Evolutionary conservation across 2,888 invertebrate species (phyloP).

Genomic region (Nymphalis polychloros): DNA sequence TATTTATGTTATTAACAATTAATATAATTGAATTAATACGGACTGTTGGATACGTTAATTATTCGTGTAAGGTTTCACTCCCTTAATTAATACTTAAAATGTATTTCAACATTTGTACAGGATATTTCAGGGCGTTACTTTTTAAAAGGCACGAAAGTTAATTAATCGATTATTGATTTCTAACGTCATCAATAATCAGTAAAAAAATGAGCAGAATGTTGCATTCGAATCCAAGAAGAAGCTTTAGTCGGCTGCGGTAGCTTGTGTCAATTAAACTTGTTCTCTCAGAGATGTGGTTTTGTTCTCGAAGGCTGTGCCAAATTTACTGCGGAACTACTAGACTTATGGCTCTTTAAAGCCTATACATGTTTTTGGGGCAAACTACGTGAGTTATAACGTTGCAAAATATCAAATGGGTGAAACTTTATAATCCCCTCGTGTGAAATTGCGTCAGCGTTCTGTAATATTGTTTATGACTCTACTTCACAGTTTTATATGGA

Average conservation of each 20-base stretch:
- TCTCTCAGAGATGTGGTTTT: conserved; percentile 41
- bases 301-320: conserved; percentile 42
- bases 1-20: too few relatives aligned
- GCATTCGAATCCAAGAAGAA: conserved; percentile 20
- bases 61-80: too few relatives aligned
- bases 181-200: conserved; percentile 9
- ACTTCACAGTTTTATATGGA: conserved; percentile 19
- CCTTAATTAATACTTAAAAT: too few relatives aligned
- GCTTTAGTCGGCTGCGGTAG: conserved; percentile 44
- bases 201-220: conserved; percentile 13
- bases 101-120: too few relatives aligned
- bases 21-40: too few relatives aligned
- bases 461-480: conserved; percentile 22
- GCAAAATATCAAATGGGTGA: conserved; percentile 29
- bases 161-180: background rate
- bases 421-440: conserved; percentile 27
- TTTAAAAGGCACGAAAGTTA: too few relatives aligned
- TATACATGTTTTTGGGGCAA: conserved; percentile 27
- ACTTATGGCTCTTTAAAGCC: conserved; percentile 38
- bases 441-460: conserved; percentile 21
- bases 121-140: too few relatives aligned
- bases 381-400: conserved; percentile 35
- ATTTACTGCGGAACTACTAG: conserved; percentile 44
- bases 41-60: too few relatives aligned
- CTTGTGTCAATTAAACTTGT: conserved; percentile 56